These are phyloP conservation scores for Nannobrachium achirus DNA, from an alignment of 2,113 vertebrate genomes.

Conservation along the genomic window DNA sequence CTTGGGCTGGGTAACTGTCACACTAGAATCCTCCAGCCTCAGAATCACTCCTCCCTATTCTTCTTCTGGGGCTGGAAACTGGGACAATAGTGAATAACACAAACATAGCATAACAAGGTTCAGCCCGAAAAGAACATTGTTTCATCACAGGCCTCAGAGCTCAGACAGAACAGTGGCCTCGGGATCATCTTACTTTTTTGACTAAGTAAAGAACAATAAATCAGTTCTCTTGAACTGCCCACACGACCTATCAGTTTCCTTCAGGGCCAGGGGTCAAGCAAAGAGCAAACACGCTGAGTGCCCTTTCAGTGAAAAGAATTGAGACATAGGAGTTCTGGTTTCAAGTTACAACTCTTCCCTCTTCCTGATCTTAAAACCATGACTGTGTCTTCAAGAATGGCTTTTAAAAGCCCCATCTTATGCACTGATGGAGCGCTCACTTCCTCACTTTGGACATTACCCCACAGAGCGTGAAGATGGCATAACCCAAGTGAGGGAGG, in stretches of 20 bases:
- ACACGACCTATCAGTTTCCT: not conserved
- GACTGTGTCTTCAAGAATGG: conserved; percentile 24
- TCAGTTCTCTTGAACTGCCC: not conserved
- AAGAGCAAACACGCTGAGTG: conserved; percentile 4
- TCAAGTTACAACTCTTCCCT: conserved; percentile 7
- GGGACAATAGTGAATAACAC: not conserved
- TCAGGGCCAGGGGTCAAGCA: conserved; percentile 22
- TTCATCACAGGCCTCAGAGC: not conserved
- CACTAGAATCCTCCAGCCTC: conserved; percentile 16
- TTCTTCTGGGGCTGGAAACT: conserved; percentile 20
- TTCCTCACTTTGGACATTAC: not conserved
- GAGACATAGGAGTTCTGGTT: not conserved
- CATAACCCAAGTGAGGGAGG: not conserved
- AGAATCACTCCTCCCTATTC: conserved; percentile 31
- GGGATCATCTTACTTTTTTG: not conserved
- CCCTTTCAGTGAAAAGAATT: conserved; percentile 12
- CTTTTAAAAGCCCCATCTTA: conserved; percentile 16
- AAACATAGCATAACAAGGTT: too few species aligned
- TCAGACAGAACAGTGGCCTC: not conserved
- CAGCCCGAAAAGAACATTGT: too few species aligned
- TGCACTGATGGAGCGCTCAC: conserved; percentile 6
- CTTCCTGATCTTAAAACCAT: conserved; percentile 21
- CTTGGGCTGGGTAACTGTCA: conserved; percentile 14
- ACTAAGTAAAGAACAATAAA: not conserved
- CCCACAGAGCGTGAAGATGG: not conserved